Percentiles rank a stretch among this genome's conserved stretches.
These are phyloP conservation scores for Sorex maritimensis DNA, from an alignment of 2,797 vertebrate species.

Conservation along the genomic window DNA sequence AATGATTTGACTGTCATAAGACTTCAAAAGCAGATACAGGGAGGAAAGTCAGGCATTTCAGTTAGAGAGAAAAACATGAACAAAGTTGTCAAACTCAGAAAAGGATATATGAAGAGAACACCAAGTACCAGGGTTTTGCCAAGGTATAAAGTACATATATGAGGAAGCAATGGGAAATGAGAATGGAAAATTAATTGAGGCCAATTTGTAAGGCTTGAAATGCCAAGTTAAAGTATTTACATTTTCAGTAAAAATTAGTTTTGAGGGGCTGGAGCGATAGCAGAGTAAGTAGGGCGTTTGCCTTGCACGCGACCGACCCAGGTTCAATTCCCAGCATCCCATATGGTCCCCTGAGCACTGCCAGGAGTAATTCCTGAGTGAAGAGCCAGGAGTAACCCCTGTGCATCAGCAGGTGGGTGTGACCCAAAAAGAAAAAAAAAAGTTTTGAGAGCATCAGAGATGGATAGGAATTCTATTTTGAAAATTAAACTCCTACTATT, in stretches of 20 bases:
- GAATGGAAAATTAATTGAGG: not conserved
- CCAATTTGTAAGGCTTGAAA: conserved; percentile 7
- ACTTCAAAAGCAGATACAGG: conserved; percentile 12
- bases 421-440: no score
- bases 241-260: conserved; percentile 11
- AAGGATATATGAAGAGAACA: not conserved
- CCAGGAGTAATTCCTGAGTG: no score
- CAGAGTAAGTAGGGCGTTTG: no score
- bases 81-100: not conserved
- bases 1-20: not conserved
- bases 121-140: conserved; percentile 33
- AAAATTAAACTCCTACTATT: not conserved
- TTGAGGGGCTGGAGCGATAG: not conserved
- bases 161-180: conserved; percentile 43
- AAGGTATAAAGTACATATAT: no score
- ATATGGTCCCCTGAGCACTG: no score
- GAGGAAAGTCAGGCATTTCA: conserved; percentile 9
- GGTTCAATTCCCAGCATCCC: no score
- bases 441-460: not conserved
- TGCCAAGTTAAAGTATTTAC: not conserved
- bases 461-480: conserved; percentile 22
- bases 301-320: no score
- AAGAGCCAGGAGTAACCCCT: no score
- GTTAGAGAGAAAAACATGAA: conserved; percentile 18
- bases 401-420: no score